phyloP scores from a whole-genome alignment of 2,113 vertebrate species.

The Plotosus lineatus region DNA sequence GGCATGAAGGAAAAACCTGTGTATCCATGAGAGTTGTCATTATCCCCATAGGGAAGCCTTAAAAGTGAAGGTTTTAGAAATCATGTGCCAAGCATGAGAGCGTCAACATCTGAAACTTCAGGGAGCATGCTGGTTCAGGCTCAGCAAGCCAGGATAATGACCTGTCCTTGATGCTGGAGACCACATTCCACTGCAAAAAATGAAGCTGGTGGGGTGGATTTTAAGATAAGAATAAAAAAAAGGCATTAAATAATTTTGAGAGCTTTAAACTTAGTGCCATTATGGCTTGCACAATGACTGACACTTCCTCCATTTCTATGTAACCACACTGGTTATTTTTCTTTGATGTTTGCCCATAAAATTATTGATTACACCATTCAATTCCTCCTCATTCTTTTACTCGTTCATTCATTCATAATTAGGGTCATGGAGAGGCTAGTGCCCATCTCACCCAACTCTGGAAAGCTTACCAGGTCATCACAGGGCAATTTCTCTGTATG shows the following conservation, averaged over 20 bases:
- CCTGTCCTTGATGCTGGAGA: conserved; percentile 42
- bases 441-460: too few species aligned
- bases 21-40: conserved; percentile 51
- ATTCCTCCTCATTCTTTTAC: conserved; percentile 9
- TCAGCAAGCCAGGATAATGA: conserved; percentile 58
- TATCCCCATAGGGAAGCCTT: conserved; percentile 50
- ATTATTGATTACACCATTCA: conserved; percentile 38
- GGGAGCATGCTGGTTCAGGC: conserved; percentile 52
- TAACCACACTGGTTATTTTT: neutral
- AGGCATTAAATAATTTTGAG: neutral
- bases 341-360: conserved; percentile 17
- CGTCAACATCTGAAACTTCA: conserved; percentile 32
- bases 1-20: conserved; percentile 48
- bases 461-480: too few species aligned
- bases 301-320: neutral
- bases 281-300: conserved; percentile 10
- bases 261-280: conserved; percentile 8
- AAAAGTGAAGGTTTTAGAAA: conserved; percentile 50
- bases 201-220: conserved; percentile 22
- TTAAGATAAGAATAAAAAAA: conserved; percentile 23
- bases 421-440: too few species aligned
- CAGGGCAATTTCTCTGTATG: too few species aligned
- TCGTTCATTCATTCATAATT: too few species aligned
- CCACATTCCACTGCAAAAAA: conserved; percentile 41
- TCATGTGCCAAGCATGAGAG: conserved; percentile 45